phyloP scores from a whole-genome alignment of 2,888 invertebrate species.

The Dyspetes luteomarginatus region DNA sequence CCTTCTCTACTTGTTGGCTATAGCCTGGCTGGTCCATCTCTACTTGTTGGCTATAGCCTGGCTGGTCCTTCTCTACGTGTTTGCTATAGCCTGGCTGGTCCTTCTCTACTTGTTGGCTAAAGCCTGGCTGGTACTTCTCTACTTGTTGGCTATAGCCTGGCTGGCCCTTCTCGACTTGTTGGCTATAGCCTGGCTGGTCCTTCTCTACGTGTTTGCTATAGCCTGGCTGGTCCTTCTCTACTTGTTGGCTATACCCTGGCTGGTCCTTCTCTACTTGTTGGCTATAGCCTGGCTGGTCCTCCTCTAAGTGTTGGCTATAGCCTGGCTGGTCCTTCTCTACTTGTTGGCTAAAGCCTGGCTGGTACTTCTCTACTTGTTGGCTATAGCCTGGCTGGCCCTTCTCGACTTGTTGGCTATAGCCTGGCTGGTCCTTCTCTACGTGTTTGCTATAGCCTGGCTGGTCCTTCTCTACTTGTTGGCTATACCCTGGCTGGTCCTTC shows the following conservation, averaged over 20 bases:
- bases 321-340: neutral
- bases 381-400: neutral
- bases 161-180: conserved; percentile 9
- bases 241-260: too few relatives aligned
- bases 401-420: too few relatives aligned
- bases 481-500: conserved; percentile 23
- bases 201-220: too few relatives aligned
- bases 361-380: conserved; percentile 12
- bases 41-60: too few relatives aligned
- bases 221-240: conserved; percentile 19
- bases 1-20: too few relatives aligned
- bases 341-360: too few relatives aligned
- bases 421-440: conserved; percentile 16
- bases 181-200: neutral
- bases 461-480: neutral
- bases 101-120: too few relatives aligned
- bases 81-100: too few relatives aligned
- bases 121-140: neutral
- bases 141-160: too few relatives aligned
- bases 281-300: conserved; percentile 27
- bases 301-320: too few relatives aligned
- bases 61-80: neutral
- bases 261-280: neutral
- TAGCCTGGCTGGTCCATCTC: conserved; percentile 15
- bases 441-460: too few relatives aligned